These are phyloP conservation scores for Machimus rusticus DNA, from an alignment of 2,888 invertebrate species.

Conservation along the genomic window DNA sequence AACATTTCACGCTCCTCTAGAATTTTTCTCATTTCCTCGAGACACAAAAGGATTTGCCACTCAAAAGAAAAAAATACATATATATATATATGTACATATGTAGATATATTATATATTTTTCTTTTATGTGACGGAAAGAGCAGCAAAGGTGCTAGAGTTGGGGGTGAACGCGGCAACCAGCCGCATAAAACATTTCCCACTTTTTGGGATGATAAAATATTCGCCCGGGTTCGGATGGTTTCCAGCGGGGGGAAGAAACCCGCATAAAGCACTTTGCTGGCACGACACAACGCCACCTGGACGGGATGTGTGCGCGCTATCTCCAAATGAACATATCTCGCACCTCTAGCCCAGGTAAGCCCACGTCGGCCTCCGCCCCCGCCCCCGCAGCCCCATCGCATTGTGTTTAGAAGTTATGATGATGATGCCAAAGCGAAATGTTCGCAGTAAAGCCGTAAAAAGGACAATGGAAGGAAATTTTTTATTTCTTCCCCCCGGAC, in stretches of 20 bases:
- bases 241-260: not conserved
- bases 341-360: not conserved
- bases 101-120: not conserved
- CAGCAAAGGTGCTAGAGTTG: not conserved
- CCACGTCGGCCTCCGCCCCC: not conserved
- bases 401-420: not conserved
- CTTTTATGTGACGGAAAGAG: conserved; percentile 4
- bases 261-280: not conserved
- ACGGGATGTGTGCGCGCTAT: not conserved
- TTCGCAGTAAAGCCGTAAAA: conserved; percentile 12
- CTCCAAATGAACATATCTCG: not conserved
- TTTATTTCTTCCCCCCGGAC: not conserved
- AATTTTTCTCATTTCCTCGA: conserved; percentile 39
- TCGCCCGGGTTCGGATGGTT: not conserved
- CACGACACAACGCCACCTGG: not conserved
- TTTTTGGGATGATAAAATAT: conserved; percentile 31
- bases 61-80: not conserved
- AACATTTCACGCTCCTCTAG: conserved; percentile 27
- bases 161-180: not conserved
- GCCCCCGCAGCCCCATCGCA: not conserved
- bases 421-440: conserved; percentile 7
- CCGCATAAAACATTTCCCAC: conserved; percentile 16
- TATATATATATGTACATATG: not conserved
- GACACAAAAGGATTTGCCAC: conserved; percentile 32
- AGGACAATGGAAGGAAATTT: conserved; percentile 11